Evolutionary conservation across 2,888 invertebrate species (phyloP), one percentile per base, ranked within the genome.

Genomic region (Emesis furor): DNA sequence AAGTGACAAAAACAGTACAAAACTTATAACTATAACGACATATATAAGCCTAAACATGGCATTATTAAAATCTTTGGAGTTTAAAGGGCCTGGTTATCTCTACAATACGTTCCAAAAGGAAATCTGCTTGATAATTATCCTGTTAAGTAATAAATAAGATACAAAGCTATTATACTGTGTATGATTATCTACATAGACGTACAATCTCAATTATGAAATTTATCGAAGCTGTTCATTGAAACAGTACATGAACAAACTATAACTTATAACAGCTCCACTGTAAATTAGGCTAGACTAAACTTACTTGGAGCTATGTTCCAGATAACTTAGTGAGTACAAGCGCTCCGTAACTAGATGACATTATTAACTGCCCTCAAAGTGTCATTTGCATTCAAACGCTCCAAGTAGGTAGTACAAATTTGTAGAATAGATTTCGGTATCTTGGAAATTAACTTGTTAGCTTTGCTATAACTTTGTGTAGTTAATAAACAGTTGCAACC

Each of bases 281-380:
- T 65, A 65, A 65, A 65, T 65, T 65, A 65, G 62, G 32, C 62
- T 30, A 65, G 62, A 65, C 62, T 65, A 24, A 62, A 62, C 62
- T 24, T 32, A 65, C 10, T 65, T 65, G 32, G 12, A 65, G 62
- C 62, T 65, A 65, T 65, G 62, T 65, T 65, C 62, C 32, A 65
- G 62, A 65, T 65, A 65, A 65, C 62, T 65, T 32, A 65, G 62
- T 65, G 62, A 65, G 32, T 65, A 65, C 62, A 65, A 65, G 62
- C 62, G 62, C 32, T 65, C 17, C 62, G 62, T 32, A 65, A 65
- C 62, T 65, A 12, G 62, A 65, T 65, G 62, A 65, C 62, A 32
- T 65, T 65, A 65, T 65, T 65, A 65, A 65, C 62, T 65, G 62
- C 12, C 62, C 62, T 65, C 62, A 65, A 65, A 65, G 62, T 65